Evolutionary conservation across 1,140 invertebrate species (phyloP).

Genomic region (Metaphire vulgaris): DNA sequence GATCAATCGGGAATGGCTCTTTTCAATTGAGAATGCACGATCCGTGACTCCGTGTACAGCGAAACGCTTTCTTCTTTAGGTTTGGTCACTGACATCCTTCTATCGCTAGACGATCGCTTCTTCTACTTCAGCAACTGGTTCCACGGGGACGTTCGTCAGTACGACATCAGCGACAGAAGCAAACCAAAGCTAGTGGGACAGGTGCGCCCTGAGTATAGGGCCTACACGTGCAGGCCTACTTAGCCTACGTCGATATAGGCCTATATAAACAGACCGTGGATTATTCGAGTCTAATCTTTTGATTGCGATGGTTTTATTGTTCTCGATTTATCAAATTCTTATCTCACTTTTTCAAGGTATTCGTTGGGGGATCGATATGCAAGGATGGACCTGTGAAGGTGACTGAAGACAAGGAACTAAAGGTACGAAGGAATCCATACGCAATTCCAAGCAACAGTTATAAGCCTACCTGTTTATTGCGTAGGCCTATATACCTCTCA

Average conservation of each 20-base stretch:
- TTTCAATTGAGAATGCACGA: too few species aligned
- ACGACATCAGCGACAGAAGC: constrained; percentile 76
- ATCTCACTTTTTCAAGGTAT: constrained; percentile 55
- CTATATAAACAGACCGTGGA: not conserved
- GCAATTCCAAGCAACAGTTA: too few species aligned
- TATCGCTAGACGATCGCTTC: constrained; percentile 89
- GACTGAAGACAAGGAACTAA: constrained; percentile 66
- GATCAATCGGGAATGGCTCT: not conserved
- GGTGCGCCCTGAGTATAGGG: constrained; percentile 33
- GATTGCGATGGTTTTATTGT: not conserved
- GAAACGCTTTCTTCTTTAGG: too few species aligned
- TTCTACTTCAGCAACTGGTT: constrained; percentile 87
- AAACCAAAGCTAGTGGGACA: constrained; percentile 77
- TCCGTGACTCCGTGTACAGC: too few species aligned
- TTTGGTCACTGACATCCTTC: constrained; percentile 84
- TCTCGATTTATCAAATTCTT: not conserved
- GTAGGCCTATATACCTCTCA: too few species aligned
- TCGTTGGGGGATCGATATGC: constrained; percentile 73
- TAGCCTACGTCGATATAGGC: not conserved
- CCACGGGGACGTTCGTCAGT: constrained; percentile 88
- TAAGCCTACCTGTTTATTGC: too few species aligned
- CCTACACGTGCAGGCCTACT: not conserved
- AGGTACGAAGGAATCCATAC: constrained; percentile 36
- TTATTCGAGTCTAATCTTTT: not conserved
- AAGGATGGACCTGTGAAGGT: constrained; percentile 68